Percentiles rank a stretch among this genome's conserved stretches.
Evolutionary conservation across 2,888 invertebrate species (phyloP).

Genomic region (Sarcophaga subvicina): DNA sequence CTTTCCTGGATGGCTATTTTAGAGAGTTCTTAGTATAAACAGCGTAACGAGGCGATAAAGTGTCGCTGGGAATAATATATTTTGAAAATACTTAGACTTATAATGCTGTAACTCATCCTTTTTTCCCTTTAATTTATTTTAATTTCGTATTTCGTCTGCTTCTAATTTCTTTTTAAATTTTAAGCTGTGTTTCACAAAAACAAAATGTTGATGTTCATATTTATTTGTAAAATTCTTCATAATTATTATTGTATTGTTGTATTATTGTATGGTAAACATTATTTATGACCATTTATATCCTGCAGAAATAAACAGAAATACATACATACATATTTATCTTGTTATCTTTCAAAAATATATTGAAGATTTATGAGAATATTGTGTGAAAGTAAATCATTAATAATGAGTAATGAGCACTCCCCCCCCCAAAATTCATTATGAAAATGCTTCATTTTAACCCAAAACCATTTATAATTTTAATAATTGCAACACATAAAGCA

Average conservation of each 20-base stretch:
- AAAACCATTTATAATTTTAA: not conserved
- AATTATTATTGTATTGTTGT: slow-evolving; percentile 19
- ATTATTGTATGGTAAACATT: slow-evolving; percentile 35
- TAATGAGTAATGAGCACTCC: slow-evolving; percentile 2
- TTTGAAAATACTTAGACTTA: too few relatives aligned
- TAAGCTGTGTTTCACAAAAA: slow-evolving; percentile 34
- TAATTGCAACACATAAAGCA: not conserved
- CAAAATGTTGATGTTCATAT: not conserved
- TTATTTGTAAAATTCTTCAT: slow-evolving; percentile 22
- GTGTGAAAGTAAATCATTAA: slow-evolving; percentile 50
- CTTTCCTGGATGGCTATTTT: too few relatives aligned
- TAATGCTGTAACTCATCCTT: too few relatives aligned
- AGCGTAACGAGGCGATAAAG: too few relatives aligned
- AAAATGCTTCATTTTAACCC: not conserved
- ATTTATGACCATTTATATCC: slow-evolving; percentile 65
- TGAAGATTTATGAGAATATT: slow-evolving; percentile 60
- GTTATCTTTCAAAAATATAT: slow-evolving; percentile 54
- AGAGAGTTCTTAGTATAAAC: too few relatives aligned
- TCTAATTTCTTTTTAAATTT: slow-evolving; percentile 10
- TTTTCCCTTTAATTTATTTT: slow-evolving; percentile 38
- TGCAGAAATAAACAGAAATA: slow-evolving; percentile 41
- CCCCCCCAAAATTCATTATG: too few relatives aligned
- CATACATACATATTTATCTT: slow-evolving; percentile 4
- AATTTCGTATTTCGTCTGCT: slow-evolving; percentile 3
- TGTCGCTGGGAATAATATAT: not conserved